phyloP scores from a whole-genome alignment of 1,140 invertebrate species.

The Pomacea maculata region DNA sequence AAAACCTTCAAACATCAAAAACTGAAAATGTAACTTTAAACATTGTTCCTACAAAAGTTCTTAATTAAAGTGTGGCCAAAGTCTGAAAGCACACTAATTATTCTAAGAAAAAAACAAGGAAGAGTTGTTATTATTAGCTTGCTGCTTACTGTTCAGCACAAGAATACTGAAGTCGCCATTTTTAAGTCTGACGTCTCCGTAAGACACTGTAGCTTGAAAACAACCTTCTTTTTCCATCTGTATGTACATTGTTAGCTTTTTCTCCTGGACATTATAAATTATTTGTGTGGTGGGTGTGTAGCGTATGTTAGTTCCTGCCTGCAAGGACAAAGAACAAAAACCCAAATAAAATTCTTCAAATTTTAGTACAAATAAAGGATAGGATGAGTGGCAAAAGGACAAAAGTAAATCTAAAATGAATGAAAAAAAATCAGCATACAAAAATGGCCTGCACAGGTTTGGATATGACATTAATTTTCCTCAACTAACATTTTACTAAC shows the following conservation, averaged over 20 bases:
- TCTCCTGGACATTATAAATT: constrained; percentile 73
- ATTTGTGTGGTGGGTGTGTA: constrained; percentile 72
- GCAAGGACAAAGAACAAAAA: constrained; percentile 25
- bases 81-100: no score
- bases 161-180: constrained; percentile 94
- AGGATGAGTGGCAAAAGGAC: no score
- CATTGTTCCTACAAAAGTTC: no score
- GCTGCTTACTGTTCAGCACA: constrained; percentile 81
- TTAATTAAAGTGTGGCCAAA: no score
- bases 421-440: no score
- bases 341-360: not conserved
- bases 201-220: constrained; percentile 83
- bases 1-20: no score
- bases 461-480: no score
- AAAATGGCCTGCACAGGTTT: no score
- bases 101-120: not conserved
- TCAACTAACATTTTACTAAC: no score
- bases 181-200: constrained; percentile 79
- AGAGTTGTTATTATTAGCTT: not conserved
- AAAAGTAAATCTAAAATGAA: no score
- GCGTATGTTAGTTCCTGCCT: constrained; percentile 66
- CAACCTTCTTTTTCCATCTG: constrained; percentile 78
- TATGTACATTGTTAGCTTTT: constrained; percentile 74
- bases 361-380: no score
- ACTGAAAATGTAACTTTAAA: no score